These are phyloP conservation scores for Brachionus manjavacas DNA, from an alignment of 1,140 invertebrate genomes.

Conservation along the genomic window DNA sequence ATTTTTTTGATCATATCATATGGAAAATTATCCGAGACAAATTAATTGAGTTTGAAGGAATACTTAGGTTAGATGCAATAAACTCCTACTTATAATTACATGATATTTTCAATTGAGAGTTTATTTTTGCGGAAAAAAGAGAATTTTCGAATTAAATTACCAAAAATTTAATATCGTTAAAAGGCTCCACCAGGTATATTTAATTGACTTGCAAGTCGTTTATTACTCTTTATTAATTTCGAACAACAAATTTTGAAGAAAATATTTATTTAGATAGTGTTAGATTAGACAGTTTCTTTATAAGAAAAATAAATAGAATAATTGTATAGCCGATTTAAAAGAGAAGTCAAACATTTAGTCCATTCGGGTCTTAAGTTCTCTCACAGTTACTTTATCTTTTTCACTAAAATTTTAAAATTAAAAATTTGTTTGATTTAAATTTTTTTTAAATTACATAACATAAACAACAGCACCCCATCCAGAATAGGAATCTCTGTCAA, in stretches of 20 bases:
- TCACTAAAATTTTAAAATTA: neutral
- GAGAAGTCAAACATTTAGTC: neutral
- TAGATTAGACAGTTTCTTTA: slow-evolving; percentile 13
- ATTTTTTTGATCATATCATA: neutral
- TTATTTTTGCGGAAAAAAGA: neutral
- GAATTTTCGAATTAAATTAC: neutral
- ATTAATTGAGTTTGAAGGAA: neutral
- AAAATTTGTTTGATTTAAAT: neutral
- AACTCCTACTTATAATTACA: neutral
- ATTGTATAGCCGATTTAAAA: slow-evolving; percentile 15
- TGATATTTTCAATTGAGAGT: neutral
- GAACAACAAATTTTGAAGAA: neutral
- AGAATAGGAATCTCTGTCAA: slow-evolving; percentile 90
- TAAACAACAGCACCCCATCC: slow-evolving; percentile 96
- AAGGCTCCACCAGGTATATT: neutral
- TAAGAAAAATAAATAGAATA: slow-evolving; percentile 16
- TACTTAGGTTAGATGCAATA: neutral
- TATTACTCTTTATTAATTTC: neutral
- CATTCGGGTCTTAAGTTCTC: slow-evolving; percentile 21
- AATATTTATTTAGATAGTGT: slow-evolving; percentile 5
- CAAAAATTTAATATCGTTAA: neutral
- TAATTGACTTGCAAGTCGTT: neutral
- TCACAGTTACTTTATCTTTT: slow-evolving; percentile 41
- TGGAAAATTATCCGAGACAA: neutral
- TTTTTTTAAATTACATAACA: slow-evolving; percentile 70